Evolutionary conservation across 2,888 invertebrate genomes (phyloP), one percentile per base, ranked within the genome.

Genomic region (Ceraclea dissimilis): DNA sequence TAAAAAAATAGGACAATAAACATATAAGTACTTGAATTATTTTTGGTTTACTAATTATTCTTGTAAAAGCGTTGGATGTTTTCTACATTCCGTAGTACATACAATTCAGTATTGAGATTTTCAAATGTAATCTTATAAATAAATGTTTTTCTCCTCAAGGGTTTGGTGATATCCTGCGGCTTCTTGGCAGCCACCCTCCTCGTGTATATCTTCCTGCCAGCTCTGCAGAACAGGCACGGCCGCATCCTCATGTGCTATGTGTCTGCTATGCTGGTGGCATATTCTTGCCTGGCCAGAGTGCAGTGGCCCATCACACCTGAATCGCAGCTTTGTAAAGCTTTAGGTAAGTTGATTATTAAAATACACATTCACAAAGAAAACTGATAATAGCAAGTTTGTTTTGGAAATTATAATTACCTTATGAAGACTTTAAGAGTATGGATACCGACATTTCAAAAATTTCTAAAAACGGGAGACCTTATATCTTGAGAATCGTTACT

Each of bases 221-320:
- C 80, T 61, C 72, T 88, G 54, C 79, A 82, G 56, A 89, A 88
- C 71, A 74, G 88, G 17, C 88, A 88, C 59, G 88, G 88, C 0
- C 81, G 83, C 65, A 87, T 85, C 13, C 74, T 88, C 48, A 85
- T 88, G 70, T 85, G 85, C 64, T 82, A 88, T 64, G 82, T 85
- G 33, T 71, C 76, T 60, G 82, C 82, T 67, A 78, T 88, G 66
- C 73, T 86, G 58, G 65, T 81, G n/a, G 85, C 84, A 1, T 88
- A 80, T 68, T 66, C 77, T 50, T 82, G 82, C 62, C 77, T 87
- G 31, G 79, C 81, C 1, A 66, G 79, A 44, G 78, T 78, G 2
- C 82, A 83, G 67, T 73, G 78, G 64, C 64, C 64, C 20, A 67
- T 63, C 34, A 78, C 78, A 6, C 65, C 39, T 70, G 1, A 13